A percentile compares a stretch with the other conserved stretches of the same genome.
Evolutionary conservation across 2,797 vertebrate genomes (phyloP).

Genomic region (Anguilla obscura): DNA sequence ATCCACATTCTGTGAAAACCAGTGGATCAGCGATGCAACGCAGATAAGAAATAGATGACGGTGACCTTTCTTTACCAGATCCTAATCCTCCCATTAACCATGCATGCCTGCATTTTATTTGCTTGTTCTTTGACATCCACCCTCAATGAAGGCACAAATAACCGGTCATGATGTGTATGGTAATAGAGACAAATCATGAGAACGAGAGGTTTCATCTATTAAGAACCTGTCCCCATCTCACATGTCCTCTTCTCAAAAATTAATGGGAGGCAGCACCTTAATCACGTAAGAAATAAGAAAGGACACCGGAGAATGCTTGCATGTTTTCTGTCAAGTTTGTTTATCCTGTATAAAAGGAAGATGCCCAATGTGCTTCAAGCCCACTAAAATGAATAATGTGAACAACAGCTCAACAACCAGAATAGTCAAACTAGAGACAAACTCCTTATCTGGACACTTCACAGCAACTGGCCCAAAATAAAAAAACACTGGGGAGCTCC

Average conservation of each 20-base stretch:
- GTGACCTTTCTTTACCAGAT: neutral
- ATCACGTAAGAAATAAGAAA: neutral
- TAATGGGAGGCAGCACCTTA: neutral
- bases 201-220: neutral
- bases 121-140: neutral
- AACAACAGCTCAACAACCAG: no score
- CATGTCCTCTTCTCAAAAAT: neutral
- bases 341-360: neutral
- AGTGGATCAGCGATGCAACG: neutral
- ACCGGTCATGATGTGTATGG: neutral
- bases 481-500: no score
- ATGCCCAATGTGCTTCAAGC: no score
- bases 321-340: neutral
- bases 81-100: slow-evolving; percentile 12
- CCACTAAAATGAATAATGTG: no score
- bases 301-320: neutral
- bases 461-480: no score
- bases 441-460: no score
- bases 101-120: neutral
- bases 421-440: no score
- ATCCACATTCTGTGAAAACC: neutral
- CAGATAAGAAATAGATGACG: neutral
- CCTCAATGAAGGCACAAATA: neutral
- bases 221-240: neutral
- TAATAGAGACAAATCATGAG: neutral